phyloP scores from a whole-genome alignment of 2,113 vertebrate genomes.

The Misgurnus mizolepis region DNA sequence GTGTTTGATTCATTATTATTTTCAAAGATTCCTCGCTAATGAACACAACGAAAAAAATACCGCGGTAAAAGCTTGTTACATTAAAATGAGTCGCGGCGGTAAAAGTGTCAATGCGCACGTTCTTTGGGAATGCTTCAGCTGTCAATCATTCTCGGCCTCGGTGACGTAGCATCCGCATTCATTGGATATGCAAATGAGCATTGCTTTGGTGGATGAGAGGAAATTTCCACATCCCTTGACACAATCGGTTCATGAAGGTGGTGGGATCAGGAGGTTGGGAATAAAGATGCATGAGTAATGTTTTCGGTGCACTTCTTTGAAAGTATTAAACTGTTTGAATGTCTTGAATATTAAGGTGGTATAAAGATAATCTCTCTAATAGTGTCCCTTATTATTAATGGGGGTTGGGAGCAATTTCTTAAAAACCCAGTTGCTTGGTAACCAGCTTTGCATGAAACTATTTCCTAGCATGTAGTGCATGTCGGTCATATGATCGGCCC shows the following conservation, averaged over 20 bases:
- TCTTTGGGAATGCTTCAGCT: not conserved
- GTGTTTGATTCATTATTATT: not conserved
- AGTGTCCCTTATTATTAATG: not conserved
- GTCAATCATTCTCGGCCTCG: slow-evolving; percentile 29
- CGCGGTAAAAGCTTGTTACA: not conserved
- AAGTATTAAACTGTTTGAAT: not conserved
- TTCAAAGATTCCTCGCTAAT: not conserved
- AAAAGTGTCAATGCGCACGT: not conserved
- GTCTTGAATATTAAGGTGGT: not conserved
- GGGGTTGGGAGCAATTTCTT: slow-evolving; percentile 17
- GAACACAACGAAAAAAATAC: not conserved
- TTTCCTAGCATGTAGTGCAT: slow-evolving; percentile 7
- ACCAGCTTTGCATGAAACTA: slow-evolving; percentile 36
- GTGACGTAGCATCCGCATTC: slow-evolving; percentile 61
- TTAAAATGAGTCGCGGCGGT: not conserved
- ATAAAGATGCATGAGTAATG: not conserved
- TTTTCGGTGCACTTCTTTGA: not conserved
- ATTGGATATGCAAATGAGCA: slow-evolving; percentile 63
- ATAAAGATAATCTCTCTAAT: not conserved
- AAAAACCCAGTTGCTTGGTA: slow-evolving; percentile 43
- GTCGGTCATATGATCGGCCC: not conserved
- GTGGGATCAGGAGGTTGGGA: too few relatives aligned
- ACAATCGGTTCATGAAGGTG: not conserved
- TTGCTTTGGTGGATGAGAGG: slow-evolving; percentile 44
- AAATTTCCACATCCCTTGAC: slow-evolving; percentile 48